Evolutionary conservation across 2,888 invertebrate genomes (phyloP).

Genomic region (Drosophila meridiana): DNA sequence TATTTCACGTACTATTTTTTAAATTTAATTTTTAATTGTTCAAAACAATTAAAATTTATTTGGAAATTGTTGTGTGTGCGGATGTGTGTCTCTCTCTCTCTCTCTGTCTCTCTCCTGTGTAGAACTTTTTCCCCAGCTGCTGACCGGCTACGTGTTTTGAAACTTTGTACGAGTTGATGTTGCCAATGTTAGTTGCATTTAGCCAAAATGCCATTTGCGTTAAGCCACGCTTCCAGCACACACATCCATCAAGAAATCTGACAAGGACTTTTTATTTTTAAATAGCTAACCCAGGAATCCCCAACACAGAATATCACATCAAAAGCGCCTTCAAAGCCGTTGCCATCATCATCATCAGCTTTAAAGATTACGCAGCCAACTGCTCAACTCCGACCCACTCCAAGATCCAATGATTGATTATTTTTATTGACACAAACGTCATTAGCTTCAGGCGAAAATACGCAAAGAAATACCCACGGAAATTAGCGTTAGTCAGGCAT

Average conservation of each 20-base stretch:
- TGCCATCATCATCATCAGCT: slow-evolving; percentile 25
- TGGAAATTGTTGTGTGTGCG: slow-evolving; percentile 55
- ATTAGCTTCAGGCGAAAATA: slow-evolving; percentile 37
- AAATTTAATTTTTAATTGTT: slow-evolving; percentile 79
- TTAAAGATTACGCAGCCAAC: slow-evolving; percentile 18
- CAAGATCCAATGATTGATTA: slow-evolving; percentile 67
- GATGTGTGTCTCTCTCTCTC: not conserved
- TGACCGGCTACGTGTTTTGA: slow-evolving; percentile 61
- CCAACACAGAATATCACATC: slow-evolving; percentile 17
- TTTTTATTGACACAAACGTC: slow-evolving; percentile 71
- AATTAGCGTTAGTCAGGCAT: slow-evolving; percentile 64
- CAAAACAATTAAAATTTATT: slow-evolving; percentile 80
- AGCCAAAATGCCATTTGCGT: slow-evolving; percentile 23
- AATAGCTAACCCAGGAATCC: slow-evolving; percentile 17
- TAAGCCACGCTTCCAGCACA: slow-evolving; percentile 34
- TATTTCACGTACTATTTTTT: slow-evolving; percentile 52
- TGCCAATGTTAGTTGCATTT: slow-evolving; percentile 37
- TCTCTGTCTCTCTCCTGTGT: not conserved
- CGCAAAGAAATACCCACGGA: slow-evolving; percentile 46
- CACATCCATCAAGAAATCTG: slow-evolving; percentile 45
- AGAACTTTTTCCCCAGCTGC: slow-evolving; percentile 59
- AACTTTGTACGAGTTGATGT: slow-evolving; percentile 39
- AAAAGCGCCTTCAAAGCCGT: slow-evolving; percentile 18
- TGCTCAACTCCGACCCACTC: not conserved
- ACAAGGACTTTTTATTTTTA: slow-evolving; percentile 14